phyloP scores from a whole-genome alignment of 2,113 vertebrate genomes.

The Chlamydotis undulata region DNA sequence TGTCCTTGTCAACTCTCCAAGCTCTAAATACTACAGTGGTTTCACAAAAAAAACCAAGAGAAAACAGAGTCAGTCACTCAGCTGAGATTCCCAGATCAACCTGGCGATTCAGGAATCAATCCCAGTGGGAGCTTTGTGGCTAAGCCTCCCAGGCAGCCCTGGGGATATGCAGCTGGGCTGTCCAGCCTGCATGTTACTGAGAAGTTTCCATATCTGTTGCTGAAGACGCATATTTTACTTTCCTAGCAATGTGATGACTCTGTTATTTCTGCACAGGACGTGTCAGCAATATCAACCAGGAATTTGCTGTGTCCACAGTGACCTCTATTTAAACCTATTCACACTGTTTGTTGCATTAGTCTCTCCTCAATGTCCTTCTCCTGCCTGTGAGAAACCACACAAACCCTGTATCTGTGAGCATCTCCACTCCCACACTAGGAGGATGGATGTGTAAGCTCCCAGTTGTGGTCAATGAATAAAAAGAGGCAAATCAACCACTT shows the following conservation, averaged over 20 bases:
- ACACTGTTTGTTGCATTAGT: neutral
- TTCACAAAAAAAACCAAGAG: neutral
- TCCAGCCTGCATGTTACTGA: neutral
- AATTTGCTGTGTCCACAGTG: neutral
- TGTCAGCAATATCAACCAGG: neutral
- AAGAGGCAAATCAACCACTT: neutral
- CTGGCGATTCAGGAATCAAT: neutral
- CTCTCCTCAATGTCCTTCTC: neutral
- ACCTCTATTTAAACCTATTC: neutral
- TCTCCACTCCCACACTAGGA: neutral
- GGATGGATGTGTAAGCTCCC: neutral
- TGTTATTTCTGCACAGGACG: neutral
- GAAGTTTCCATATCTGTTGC: neutral
- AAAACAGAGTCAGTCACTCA: neutral
- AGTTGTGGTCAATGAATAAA: rapidly evolving
- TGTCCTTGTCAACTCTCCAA: neutral
- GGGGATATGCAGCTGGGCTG: neutral
- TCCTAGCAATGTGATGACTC: neutral
- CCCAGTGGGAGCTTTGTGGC: neutral
- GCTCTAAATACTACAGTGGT: neutral
- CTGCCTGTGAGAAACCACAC: neutral
- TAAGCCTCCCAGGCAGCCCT: neutral
- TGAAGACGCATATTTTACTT: neutral
- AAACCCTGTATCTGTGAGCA: neutral
- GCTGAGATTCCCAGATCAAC: neutral